A percentile compares a stretch with the other conserved stretches of the same genome.
These are phyloP conservation scores for Enteromius radiatus DNA, from an alignment of 2,797 vertebrate genomes.

Conservation along the genomic window DNA sequence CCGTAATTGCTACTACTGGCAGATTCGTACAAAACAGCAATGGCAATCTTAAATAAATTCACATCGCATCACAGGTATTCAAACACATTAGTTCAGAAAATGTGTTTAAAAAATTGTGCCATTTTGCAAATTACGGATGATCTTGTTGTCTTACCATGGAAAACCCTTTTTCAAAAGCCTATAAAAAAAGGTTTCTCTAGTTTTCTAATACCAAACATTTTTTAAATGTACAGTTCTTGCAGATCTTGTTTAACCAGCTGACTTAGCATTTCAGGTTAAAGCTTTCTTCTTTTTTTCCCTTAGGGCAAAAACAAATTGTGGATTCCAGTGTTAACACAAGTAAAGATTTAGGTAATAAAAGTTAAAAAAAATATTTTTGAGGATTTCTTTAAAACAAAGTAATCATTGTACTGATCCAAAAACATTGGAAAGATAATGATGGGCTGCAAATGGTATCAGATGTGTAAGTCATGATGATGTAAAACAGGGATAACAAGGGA, in stretches of 20 bases:
- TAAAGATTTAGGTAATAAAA: not conserved
- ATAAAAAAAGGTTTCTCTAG: too few relatives aligned
- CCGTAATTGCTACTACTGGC: not conserved
- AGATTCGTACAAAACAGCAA: conserved; percentile 1
- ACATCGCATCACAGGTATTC: not conserved
- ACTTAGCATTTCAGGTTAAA: conserved; percentile 16
- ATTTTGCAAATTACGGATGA: not conserved
- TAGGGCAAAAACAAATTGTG: conserved; percentile 36
- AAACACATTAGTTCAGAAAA: not conserved
- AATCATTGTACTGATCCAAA: conserved; percentile 20
- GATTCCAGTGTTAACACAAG: conserved; percentile 12
- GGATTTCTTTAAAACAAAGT: not conserved
- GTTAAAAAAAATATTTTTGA: not conserved
- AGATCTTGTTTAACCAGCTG: not conserved
- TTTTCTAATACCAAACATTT: not conserved
- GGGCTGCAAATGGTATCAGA: conserved; percentile 44
- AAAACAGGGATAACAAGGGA: conserved; percentile 73
- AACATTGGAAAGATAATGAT: conserved; percentile 36
- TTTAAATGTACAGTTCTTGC: not conserved
- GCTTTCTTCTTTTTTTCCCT: not conserved
- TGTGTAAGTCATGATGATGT: conserved; percentile 22
- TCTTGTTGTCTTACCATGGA: not conserved
- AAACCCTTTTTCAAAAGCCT: not conserved
- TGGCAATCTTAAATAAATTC: not conserved
- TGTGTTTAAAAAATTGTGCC: not conserved